These are phyloP conservation scores for Embiotoca jacksoni DNA, from an alignment of 2,113 vertebrate genomes.

Conservation along the genomic window DNA sequence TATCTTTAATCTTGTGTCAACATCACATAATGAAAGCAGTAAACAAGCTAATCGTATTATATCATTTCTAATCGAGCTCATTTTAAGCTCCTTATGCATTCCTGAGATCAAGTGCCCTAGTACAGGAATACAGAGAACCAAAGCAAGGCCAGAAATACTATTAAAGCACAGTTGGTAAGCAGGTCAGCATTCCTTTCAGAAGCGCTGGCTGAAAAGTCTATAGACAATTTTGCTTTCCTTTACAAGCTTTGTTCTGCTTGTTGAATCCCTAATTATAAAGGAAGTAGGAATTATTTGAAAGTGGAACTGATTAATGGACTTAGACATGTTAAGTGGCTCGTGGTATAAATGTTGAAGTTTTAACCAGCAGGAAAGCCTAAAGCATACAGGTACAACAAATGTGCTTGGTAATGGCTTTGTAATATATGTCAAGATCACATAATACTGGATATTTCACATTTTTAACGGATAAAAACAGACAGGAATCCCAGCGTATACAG, in stretches of 20 bases:
- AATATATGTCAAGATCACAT: too few species aligned
- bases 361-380: constrained; percentile 7
- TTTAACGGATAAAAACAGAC: too few species aligned
- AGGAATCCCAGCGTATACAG: too few species aligned
- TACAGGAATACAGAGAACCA: constrained; percentile 42
- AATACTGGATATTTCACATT: too few species aligned
- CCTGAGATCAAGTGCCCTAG: constrained; percentile 61
- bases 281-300: constrained; percentile 34
- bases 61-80: constrained; percentile 65
- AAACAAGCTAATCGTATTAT: constrained; percentile 60
- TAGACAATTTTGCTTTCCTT: constrained; percentile 16
- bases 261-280: constrained; percentile 55
- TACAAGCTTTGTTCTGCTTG: constrained; percentile 35
- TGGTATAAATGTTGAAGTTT: constrained; percentile 5
- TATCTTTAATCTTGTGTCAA: constrained; percentile 3
- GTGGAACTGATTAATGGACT: constrained; percentile 39
- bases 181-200: constrained; percentile 43
- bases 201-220: constrained; percentile 31
- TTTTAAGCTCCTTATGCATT: constrained; percentile 72
- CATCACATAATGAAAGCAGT: constrained; percentile 41
- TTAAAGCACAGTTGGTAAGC: constrained; percentile 43
- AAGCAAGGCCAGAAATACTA: constrained; percentile 37
- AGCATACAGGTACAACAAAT: not conserved
- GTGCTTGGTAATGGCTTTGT: not conserved
- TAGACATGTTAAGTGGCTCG: not conserved